These are phyloP conservation scores for Melanotaenia nigrans DNA, from an alignment of 2,797 vertebrate species.

Conservation along the genomic window DNA sequence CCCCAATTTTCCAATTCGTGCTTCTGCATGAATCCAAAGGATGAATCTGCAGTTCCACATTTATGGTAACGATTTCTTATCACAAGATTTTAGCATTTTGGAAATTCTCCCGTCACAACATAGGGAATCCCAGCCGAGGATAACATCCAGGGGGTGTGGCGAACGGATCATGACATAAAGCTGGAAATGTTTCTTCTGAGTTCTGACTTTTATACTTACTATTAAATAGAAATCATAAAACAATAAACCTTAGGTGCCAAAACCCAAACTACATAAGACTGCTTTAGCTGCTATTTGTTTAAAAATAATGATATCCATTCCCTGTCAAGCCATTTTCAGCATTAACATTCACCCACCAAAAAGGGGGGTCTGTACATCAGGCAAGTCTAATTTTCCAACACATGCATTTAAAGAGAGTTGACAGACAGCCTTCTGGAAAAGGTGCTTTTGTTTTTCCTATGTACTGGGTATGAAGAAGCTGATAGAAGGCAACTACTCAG, in stretches of 20 bases:
- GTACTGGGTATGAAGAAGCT: background rate
- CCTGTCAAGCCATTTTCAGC: too few species aligned
- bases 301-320: too few species aligned
- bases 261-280: background rate
- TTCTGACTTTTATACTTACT: background rate
- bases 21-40: fast-evolving
- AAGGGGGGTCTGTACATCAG: too few species aligned
- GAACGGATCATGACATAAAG: slow-evolving; percentile 2
- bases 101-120: background rate
- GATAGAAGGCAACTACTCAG: background rate
- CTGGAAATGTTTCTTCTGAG: background rate
- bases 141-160: slow-evolving; percentile 28
- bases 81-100: fast-evolving
- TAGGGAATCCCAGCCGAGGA: slow-evolving; percentile 49
- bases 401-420: background rate
- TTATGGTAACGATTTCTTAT: background rate
- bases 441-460: too few species aligned
- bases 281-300: background rate
- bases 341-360: too few species aligned
- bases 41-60: fast-evolving
- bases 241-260: too few species aligned
- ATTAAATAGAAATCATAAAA: too few species aligned
- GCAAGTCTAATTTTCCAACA: too few species aligned
- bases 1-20: background rate
- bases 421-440: background rate